These are phyloP conservation scores for Drosophila varians DNA, from an alignment of 1,140 invertebrate genomes.

Conservation along the genomic window DNA sequence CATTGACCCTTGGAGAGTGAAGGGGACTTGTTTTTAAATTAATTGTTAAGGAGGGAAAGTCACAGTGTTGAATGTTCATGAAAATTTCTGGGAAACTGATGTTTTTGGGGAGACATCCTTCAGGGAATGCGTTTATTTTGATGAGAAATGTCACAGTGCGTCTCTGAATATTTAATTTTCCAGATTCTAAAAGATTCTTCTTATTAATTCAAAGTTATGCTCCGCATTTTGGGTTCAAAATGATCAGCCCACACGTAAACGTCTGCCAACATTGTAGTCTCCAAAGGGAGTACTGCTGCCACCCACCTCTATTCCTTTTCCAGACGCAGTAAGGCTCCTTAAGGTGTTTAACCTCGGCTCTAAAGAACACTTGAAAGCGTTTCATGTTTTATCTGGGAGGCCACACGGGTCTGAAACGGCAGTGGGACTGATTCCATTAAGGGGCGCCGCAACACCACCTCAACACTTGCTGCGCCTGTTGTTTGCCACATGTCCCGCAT, in stretches of 20 bases:
- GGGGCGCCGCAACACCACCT: slow-evolving; percentile 45
- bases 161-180: not conserved
- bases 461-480: slow-evolving; percentile 43
- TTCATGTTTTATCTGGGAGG: slow-evolving; percentile 60
- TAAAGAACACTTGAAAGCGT: slow-evolving; percentile 58
- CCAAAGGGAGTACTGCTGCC: not conserved
- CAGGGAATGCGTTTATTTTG: not conserved
- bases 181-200: too few species aligned
- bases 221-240: slow-evolving; percentile 10
- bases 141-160: not conserved
- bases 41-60: slow-evolving; percentile 11
- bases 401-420: slow-evolving; percentile 8
- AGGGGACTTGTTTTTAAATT: slow-evolving; percentile 29
- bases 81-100: too few species aligned
- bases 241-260: slow-evolving; percentile 18
- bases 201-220: too few species aligned
- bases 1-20: slow-evolving; percentile 57
- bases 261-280: slow-evolving; percentile 15
- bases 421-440: slow-evolving; percentile 49
- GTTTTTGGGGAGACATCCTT: not conserved
- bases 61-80: too few species aligned
- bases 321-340: slow-evolving; percentile 17
- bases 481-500: slow-evolving; percentile 44
- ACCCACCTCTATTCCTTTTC: slow-evolving; percentile 18
- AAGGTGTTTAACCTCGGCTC: slow-evolving; percentile 67